Evolutionary conservation across 1,140 invertebrate genomes (phyloP).

Genomic region (Pteromalus puparum): DNA sequence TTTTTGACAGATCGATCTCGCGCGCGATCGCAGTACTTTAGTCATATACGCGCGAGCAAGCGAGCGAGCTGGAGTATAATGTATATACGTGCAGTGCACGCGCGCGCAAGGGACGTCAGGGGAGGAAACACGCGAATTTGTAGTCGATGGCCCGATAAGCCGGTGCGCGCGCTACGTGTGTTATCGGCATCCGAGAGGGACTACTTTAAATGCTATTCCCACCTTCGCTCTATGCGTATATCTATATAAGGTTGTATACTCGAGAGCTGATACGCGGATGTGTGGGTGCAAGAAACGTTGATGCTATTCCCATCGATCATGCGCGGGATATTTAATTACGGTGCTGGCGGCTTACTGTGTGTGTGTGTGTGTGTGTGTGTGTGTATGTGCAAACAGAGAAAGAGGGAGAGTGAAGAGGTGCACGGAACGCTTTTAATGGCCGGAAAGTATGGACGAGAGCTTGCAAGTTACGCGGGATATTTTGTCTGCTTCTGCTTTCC

Average conservation of each 20-base stretch:
- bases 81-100: too few species aligned
- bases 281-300: not conserved
- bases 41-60: not conserved
- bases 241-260: not conserved
- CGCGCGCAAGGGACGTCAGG: not conserved
- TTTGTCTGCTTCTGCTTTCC: not conserved
- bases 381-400: not conserved
- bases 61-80: too few species aligned
- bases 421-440: not conserved
- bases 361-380: not conserved
- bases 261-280: not conserved
- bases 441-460: not conserved
- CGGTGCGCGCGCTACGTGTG: not conserved
- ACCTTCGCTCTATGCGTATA: not conserved
- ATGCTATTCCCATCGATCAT: not conserved
- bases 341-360: too few species aligned
- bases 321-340: conserved; percentile 12
- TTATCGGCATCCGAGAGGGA: not conserved
- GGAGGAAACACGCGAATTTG: conserved; percentile 7
- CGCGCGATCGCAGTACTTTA: not conserved
- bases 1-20: conserved; percentile 29
- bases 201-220: conserved; percentile 19
- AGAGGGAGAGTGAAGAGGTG: not conserved
- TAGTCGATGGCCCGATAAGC: not conserved
- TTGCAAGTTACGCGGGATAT: not conserved